Evolutionary conservation across 2,113 vertebrate genomes (phyloP), one percentile per base, ranked within the genome.

Genomic region (Scortum barcoo): DNA sequence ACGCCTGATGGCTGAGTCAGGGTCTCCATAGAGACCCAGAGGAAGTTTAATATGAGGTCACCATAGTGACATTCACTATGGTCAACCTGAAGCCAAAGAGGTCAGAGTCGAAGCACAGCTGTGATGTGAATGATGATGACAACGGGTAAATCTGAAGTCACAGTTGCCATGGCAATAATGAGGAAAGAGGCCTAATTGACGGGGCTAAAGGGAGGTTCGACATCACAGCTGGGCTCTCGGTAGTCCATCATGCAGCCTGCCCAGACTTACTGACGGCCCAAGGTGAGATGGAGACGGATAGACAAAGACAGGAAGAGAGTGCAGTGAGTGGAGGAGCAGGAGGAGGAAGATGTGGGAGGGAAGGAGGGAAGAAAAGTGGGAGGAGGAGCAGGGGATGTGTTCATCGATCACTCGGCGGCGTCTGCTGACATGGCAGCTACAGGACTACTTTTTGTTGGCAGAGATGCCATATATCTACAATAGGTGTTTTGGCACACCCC

Each of bases 401-500:
- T 82, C 56, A 84, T 92, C 68, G 50, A 83, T 92, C 91, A 72
- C 76, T 78, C 74, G 20, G 48, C 7, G 11, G 33, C 7, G 24
- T 76, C 81, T 92, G 85, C 90, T 92, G 86, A 88, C 87, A 88
- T 65, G 86, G 83, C 75, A 83, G 86, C 86, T 79, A 79, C 69
- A 80, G 56, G 63, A 53, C 60, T 84, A 14, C 26, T 72, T 84
- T 81, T 70, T 83, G 70, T 86, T 84, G 63, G 76, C 85, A 83
- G 10, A n/a, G 53, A 75, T 7, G 7, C 40, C 13, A 28, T 76
- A 42, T 78, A 86, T 84, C 30, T 81, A 54, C 73, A 57, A 53
- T 54, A 63, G 74, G 65, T 72, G 72, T 79, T 88, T 40, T 86
- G 71, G 78, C 79, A 48, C 36, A 53, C 11, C 13, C 67, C 44